Base-by-base conservation (phyloP, 64 coral and sea anemone species). In the Dendronephthya gigantea region DNA sequence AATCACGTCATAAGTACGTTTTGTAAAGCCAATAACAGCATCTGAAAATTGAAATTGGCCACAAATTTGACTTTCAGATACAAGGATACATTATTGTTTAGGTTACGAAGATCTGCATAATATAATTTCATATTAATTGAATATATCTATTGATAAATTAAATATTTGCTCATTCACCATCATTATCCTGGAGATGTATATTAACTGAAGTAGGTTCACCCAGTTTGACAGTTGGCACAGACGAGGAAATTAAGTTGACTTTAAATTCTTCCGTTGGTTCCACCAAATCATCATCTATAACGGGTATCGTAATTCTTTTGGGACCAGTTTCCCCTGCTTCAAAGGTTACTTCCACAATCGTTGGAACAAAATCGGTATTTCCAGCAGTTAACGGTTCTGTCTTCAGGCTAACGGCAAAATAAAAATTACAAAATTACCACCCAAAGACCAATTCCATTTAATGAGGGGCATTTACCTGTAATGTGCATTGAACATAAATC, bases 11-110 rank as follows among this genome's bases (percentile, higher is more conserved):
- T 79, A 79, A 79, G 36, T 9, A 39, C 4, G 72, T 29, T 79
- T 79, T 79, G 72, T 79, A 34, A 79, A 79, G 36, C 72, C 36
- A 39, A 79, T 39, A 79, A 79, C 72, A 79, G 72, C 72, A 19
- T 34, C 72, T 79, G 36, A 79, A 79, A 79, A 34, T 36, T 34
- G n/a, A n/a, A n/a, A n/a, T n/a, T n/a, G n/a, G n/a, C n/a, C n/a
- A n/a, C n/a, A n/a, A n/a, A n/a, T n/a, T n/a, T n/a, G n/a, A n/a
- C n/a, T n/a, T n/a, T n/a, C n/a, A n/a, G n/a, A n/a, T n/a, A n/a
- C n/a, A n/a, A n/a, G n/a, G n/a, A n/a, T n/a, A n/a, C n/a, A n/a
- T n/a, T n/a, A n/a, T n/a, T n/a, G n/a, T n/a, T n/a, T n/a, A n/a
- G n/a, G 55, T 62, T 62, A 62, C 9, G 50, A 52, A 52, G 23